Evolutionary conservation across 2,797 vertebrate genomes (phyloP).

Genomic region (Echiichthys vipera): DNA sequence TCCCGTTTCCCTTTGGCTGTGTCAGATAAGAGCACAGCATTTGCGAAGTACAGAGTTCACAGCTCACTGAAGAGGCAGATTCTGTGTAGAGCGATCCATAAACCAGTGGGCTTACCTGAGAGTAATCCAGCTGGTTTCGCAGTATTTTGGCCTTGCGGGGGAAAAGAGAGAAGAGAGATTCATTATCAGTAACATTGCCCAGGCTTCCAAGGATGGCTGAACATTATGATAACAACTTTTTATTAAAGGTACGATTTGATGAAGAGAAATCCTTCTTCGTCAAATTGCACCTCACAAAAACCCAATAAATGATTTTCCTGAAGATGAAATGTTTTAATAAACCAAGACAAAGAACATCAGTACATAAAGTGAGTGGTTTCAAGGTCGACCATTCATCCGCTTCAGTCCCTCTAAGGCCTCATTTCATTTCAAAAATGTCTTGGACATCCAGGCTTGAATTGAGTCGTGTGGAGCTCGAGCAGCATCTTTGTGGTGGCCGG

Average conservation of each 20-base stretch:
- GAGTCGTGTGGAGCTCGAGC: no score
- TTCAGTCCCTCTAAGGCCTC: background rate
- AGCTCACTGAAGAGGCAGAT: background rate
- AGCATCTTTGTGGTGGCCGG: no score
- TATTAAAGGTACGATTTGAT: background rate
- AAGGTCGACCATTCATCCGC: background rate
- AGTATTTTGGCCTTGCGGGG: constrained; percentile 89
- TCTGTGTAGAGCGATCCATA: background rate
- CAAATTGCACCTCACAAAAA: background rate
- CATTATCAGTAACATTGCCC: background rate
- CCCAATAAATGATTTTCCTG: background rate
- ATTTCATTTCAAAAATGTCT: no score
- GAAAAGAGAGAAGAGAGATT: constrained; percentile 59
- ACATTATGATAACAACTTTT: background rate
- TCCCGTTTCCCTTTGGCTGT: constrained; percentile 40
- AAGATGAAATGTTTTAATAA: background rate
- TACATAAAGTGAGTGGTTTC: background rate
- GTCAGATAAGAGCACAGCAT: background rate
- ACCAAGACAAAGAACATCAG: background rate
- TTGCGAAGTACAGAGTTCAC: background rate
- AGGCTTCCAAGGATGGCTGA: background rate
- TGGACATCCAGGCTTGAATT: no score
- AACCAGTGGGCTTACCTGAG: constrained; percentile 85
- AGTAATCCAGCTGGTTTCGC: constrained; percentile 88
- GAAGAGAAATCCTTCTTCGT: no score